These are phyloP conservation scores for Campylomormyrus numenius DNA, from an alignment of 2,113 vertebrate species.

Conservation along the genomic window DNA sequence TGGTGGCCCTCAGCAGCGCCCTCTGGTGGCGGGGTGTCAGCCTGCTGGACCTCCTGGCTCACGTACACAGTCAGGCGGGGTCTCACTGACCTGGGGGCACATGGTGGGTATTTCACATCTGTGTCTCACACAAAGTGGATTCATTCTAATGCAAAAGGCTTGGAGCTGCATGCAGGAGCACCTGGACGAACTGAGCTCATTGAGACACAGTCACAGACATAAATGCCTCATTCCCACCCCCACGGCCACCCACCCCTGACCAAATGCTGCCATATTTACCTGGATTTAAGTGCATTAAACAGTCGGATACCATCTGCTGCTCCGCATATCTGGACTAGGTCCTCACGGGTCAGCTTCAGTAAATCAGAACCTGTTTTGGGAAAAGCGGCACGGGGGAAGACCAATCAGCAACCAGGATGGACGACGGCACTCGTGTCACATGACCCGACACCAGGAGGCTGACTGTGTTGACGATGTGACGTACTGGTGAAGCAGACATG, in stretches of 20 bases:
- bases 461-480: neutral
- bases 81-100: constrained; percentile 68
- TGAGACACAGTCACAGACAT: neutral
- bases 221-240: neutral
- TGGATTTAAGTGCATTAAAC: constrained; percentile 88
- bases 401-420: neutral
- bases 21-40: constrained; percentile 59
- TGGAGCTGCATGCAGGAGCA: neutral
- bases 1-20: constrained; percentile 60
- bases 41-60: constrained; percentile 67
- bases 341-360: constrained; percentile 85
- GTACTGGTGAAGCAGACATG: neutral
- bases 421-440: neutral
- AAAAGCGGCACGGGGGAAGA: neutral
- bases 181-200: neutral
- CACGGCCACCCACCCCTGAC: neutral
- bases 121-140: neutral
- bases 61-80: constrained; percentile 84
- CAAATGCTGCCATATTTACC: constrained; percentile 51
- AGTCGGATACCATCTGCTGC: constrained; percentile 88
- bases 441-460: neutral
- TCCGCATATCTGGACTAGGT: constrained; percentile 89
- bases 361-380: constrained; percentile 80
- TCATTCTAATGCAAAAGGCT: neutral
- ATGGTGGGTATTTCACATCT: neutral